Conservation (phyloP, 2,888 invertebrate species). For the Leucoma salicis region DNA sequence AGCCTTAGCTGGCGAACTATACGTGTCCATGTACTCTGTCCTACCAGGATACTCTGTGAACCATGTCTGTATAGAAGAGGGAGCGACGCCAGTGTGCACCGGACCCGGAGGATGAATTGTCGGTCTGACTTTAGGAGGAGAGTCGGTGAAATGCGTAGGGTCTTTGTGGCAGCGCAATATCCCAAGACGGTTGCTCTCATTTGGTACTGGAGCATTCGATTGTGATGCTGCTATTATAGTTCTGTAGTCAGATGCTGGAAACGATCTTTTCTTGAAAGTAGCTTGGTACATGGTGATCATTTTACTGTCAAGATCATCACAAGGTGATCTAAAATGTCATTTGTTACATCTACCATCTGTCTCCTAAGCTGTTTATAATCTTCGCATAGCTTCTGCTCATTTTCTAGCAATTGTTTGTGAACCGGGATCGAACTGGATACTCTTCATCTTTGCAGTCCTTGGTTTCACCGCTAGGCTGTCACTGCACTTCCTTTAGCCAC, state of each 20-base stretch:
- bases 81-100: constrained; percentile 65
- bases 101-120: constrained; percentile 76
- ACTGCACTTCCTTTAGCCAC: too few relatives aligned
- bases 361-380: constrained; percentile 76
- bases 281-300: constrained; percentile 84
- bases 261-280: constrained; percentile 82
- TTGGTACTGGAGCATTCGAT: constrained; percentile 81
- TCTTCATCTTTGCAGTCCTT: too few relatives aligned
- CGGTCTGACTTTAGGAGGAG: constrained; percentile 78
- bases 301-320: constrained; percentile 83
- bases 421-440: too few relatives aligned
- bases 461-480: too few relatives aligned
- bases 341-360: constrained; percentile 83
- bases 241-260: constrained; percentile 78
- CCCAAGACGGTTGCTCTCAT: constrained; percentile 80
- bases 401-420: constrained; percentile 83
- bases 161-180: constrained; percentile 83
- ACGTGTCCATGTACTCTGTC: constrained; percentile 84
- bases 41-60: constrained; percentile 80
- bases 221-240: constrained; percentile 83
- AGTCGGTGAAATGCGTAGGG: constrained; percentile 80
- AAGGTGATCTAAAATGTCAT: constrained; percentile 85
- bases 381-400: constrained; percentile 81
- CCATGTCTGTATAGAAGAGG: constrained; percentile 77
- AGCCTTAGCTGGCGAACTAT: constrained; percentile 82